Percentiles rank a stretch among this genome's conserved stretches.
Evolutionary conservation across 2,888 invertebrate genomes (phyloP).

Genomic region (Mechanitis messenoides): DNA sequence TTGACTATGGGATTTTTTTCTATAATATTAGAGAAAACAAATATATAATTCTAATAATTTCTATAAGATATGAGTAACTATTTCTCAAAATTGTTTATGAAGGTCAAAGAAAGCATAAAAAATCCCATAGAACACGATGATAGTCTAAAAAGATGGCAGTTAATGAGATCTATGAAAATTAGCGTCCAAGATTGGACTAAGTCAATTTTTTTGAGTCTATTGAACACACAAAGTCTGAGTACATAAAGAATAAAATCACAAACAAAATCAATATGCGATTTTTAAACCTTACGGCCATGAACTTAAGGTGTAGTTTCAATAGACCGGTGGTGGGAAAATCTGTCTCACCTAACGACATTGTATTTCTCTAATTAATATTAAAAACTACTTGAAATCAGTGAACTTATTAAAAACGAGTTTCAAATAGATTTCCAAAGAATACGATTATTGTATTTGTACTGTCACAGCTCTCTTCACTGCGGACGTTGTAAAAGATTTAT

Average conservation of each 20-base stretch:
- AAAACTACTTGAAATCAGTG: constrained; percentile 18
- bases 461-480: constrained; percentile 3
- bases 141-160: constrained; percentile 50
- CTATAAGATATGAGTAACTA: too few species aligned
- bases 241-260: constrained; percentile 1
- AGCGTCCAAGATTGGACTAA: constrained; percentile 57
- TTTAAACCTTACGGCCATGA: not conserved
- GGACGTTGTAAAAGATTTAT: too few species aligned
- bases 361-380: constrained; percentile 51
- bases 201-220: constrained; percentile 35
- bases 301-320: not conserved
- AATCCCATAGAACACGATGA: constrained; percentile 37
- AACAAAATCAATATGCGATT: constrained; percentile 1
- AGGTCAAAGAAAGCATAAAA: constrained; percentile 4
- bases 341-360: constrained; percentile 65
- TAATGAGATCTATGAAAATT: constrained; percentile 62
- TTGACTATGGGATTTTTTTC: constrained; percentile 12
- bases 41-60: not conserved
- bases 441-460: constrained; percentile 18
- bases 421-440: constrained; percentile 9
- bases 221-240: constrained; percentile 7
- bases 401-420: constrained; percentile 1
- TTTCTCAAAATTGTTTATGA: not conserved
- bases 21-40: not conserved
- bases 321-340: constrained; percentile 59